Evolutionary conservation across 2,113 vertebrate genomes (phyloP), one percentile per base, ranked within the genome.

Genomic region (Dissostichus mawsoni): DNA sequence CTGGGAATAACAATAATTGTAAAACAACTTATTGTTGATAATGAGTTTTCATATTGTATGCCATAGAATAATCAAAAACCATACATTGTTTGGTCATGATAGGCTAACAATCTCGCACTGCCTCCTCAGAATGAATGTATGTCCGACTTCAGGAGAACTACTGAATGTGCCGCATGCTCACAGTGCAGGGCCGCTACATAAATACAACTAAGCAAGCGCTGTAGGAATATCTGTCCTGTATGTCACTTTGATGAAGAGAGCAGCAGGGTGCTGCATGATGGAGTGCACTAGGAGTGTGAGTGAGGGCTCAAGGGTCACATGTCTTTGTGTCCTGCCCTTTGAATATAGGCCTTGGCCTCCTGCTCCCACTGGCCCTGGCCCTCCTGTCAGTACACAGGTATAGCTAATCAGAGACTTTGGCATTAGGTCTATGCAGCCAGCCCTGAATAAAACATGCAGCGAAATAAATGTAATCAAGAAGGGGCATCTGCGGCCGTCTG

Each of bases 381-480:
- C 52, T 74, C 84, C 76, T 89, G 91, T 90, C 81, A 82, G 67
- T 78, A 82, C 90, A 90, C 90, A 90, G 88, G 87, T 91, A 80
- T 41, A 65, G 89, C 82, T 93, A 93, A 93, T 94, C 89, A 93
- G 80, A 91, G 75, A 81, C 70, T 64, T 68, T 83, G 78, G 82
- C 79, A 80, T 62, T 45, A 66, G 81, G 83, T 89, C 78, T 84
- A 69, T 47, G 55, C 67, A 78, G 84, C 70, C 78, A 11, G 70
- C 33, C 18, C 84, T 94, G 91, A 94, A 95, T 94, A 92, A 93
- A 93, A 92, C 91, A 94, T 91, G 75, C 61, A 77, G 76, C 47
- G 13, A 89, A 68, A 41, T 5, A 62, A 76, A 84, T 89, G 73
- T 85, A 92, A 94, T 92, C 91, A 90, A 71, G 83, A 80, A 86